Conservation (phyloP, 2,797 vertebrate genomes). For the Amphiprion clarkii region DNA sequence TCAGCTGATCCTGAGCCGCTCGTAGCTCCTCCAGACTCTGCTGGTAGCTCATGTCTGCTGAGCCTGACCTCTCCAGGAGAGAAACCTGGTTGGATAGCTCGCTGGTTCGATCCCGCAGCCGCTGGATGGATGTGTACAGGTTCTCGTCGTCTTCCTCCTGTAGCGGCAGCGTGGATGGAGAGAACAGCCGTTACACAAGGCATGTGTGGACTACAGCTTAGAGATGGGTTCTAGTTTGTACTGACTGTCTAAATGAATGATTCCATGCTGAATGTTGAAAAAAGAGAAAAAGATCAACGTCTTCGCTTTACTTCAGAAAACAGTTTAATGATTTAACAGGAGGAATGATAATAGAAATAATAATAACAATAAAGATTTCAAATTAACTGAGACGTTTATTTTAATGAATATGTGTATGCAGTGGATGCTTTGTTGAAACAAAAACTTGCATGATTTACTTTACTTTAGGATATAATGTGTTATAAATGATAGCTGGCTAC, state of each 20-base stretch:
- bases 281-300: background rate
- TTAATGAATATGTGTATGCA: too few relatives aligned
- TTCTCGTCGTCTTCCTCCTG: slow-evolving; percentile 93
- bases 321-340: too few relatives aligned
- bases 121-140: slow-evolving; percentile 91
- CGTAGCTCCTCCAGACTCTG: slow-evolving; percentile 89
- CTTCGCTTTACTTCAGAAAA: too few relatives aligned
- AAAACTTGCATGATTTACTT: too few relatives aligned
- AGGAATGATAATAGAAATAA: too few relatives aligned
- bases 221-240: background rate
- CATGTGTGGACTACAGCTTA: background rate
- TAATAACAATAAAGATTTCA: too few relatives aligned
- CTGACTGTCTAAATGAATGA: background rate
- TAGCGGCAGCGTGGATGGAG: background rate
- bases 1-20: slow-evolving; percentile 87
- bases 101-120: slow-evolving; percentile 87
- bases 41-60: slow-evolving; percentile 87
- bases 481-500: too few relatives aligned
- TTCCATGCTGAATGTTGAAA: background rate
- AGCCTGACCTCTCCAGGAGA: slow-evolving; percentile 85
- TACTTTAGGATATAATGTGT: too few relatives aligned
- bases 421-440: too few relatives aligned
- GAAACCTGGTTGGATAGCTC: slow-evolving; percentile 90
- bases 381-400: too few relatives aligned
- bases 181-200: too few relatives aligned